These are phyloP conservation scores for Bombus terrestris DNA, from an alignment of 1,140 invertebrate genomes.

Conservation along the genomic window DNA sequence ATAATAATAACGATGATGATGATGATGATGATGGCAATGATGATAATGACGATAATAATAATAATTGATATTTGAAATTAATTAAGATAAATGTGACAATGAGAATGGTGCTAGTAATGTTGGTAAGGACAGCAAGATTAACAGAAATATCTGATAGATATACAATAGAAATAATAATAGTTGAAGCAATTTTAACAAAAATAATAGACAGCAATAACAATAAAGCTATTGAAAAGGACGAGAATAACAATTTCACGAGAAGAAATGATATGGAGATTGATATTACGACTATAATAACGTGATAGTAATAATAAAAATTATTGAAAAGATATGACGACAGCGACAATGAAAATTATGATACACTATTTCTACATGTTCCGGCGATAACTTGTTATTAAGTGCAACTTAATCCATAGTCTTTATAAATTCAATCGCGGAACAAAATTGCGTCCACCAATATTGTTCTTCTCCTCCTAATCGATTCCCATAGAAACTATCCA, in stretches of 20 bases:
- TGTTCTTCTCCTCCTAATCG: conserved; percentile 95
- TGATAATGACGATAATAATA: not conserved
- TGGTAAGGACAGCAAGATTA: not conserved
- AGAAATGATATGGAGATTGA: not conserved
- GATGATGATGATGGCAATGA: not conserved
- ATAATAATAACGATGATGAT: not conserved
- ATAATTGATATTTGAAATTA: not conserved
- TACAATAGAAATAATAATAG: not conserved
- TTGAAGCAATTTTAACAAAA: not conserved
- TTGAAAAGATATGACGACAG: not conserved
- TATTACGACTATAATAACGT: not conserved
- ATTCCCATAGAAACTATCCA: conserved; percentile 94
- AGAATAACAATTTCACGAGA: not conserved
- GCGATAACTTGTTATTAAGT: conserved; percentile 34
- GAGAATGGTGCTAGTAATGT: not conserved
- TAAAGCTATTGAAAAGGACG: not conserved
- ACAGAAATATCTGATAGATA: not conserved
- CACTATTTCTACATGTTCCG: conserved; percentile 62
- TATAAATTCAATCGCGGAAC: conserved; percentile 97
- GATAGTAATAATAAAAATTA: not conserved
- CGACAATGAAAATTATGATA: conserved; percentile 57
- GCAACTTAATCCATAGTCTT: conserved; percentile 96
- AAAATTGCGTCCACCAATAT: conserved; percentile 99
- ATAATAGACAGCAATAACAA: not conserved
- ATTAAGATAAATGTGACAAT: not conserved